Base-by-base conservation (phyloP, 2,888 invertebrate species). In the Zaprionus bogoriensis region DNA sequence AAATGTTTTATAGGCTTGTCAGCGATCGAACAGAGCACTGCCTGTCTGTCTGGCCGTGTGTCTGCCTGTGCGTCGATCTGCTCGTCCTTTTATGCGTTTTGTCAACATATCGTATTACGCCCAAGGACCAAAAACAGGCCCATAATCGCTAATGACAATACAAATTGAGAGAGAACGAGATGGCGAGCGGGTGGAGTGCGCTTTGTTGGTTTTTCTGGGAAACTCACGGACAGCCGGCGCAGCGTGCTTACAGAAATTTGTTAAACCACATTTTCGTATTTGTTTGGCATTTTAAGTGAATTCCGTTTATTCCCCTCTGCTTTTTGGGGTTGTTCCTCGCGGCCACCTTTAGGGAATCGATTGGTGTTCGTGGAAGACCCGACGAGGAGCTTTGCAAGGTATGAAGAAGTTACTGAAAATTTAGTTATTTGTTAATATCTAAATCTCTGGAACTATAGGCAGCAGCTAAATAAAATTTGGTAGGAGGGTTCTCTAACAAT, bases 71-170 rank as follows among this genome's bases (percentile, higher is more conserved):
- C 22, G 12, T 51, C 47, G 4, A 5, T 36, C 10, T 10, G 7
- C 57, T 32, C 36, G 20, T 64, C 62, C 61, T 61, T 68, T 64
- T 82, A 67, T 74, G 63, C 78, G 82, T 73, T 75, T 66, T 76
- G 82, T 82, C 87, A 82, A 87, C 87, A 85, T 87, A 82, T 82
- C 82, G 42, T 55, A 66, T 82, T 81, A 81, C 80, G 77, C 80
- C 77, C 73, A 54, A 59, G 38, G 45, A 38, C 50, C 38, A 36
- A 23, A 25, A 38, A 12, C 42, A 61, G 41, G 60, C 52, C 61
- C 78, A 81, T 87, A 84, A 81, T 77, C 80, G 80, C 80, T 87
- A 81, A 81, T 81, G 80, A 81, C 80, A 81, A 81, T 81, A 81
- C 80, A 87, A 81, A 81, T 81, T 84, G 81, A 42, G 30, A 50